A percentile compares a stretch with the other conserved stretches of the same genome.
Evolutionary conservation across 35 echinoderm and acorn worm genomes (phyloP).

Genomic region (Lytechinus variegatus): DNA sequence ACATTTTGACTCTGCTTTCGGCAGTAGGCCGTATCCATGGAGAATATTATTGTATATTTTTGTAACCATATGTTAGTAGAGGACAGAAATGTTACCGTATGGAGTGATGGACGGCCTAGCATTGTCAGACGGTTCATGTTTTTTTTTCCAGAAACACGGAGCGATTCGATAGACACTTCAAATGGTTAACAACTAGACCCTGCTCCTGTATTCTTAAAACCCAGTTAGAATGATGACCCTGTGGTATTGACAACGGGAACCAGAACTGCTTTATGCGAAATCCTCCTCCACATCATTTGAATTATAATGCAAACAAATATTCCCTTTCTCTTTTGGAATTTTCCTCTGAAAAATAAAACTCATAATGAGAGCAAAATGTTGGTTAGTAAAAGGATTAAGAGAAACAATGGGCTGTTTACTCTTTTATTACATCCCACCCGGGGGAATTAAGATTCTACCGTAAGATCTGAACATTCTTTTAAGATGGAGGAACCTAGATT

Average conservation of each 20-base stretch:
- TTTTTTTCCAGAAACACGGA: not conserved
- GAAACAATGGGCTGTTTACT: not conserved
- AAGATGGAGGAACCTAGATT: not conserved
- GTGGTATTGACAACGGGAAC: too few relatives aligned
- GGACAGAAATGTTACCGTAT: not conserved
- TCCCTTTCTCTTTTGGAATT: not conserved
- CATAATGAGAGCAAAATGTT: not conserved
- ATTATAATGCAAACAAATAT: too few relatives aligned
- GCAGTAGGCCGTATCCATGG: not conserved
- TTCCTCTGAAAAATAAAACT: not conserved
- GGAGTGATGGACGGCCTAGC: not conserved
- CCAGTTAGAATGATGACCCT: too few relatives aligned
- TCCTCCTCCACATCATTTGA: too few relatives aligned
- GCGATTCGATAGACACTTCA: too few relatives aligned
- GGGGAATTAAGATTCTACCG: not conserved
- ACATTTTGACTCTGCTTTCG: not conserved
- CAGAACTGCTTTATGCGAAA: too few relatives aligned
- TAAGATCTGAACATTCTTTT: not conserved
- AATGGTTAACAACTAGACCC: too few relatives aligned
- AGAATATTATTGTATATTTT: not conserved
- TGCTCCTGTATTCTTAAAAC: too few relatives aligned
- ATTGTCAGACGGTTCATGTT: not conserved
- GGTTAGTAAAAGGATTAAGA: not conserved
- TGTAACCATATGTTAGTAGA: not conserved
- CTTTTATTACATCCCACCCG: not conserved